These are phyloP conservation scores for Drosophila biarmipes DNA, from an alignment of 1,140 invertebrate genomes.

Conservation along the genomic window DNA sequence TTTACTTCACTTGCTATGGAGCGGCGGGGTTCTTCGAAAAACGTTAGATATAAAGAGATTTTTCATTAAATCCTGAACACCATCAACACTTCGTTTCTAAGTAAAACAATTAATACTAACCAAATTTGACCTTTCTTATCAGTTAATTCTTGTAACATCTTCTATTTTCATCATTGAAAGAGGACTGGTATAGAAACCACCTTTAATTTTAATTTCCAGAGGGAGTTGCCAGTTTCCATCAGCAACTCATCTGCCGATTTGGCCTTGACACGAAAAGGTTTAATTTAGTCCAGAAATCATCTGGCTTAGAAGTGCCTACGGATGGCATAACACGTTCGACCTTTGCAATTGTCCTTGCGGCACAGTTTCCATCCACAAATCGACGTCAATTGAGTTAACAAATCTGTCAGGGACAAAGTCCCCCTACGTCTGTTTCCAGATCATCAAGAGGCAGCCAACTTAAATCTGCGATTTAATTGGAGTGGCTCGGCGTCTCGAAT, in stretches of 20 bases:
- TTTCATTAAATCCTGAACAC: neutral
- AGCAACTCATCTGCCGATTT: neutral
- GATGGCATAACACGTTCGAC: slow-evolving; percentile 6
- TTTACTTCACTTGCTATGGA: neutral
- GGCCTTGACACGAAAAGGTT: neutral
- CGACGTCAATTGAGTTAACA: neutral
- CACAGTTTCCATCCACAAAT: neutral
- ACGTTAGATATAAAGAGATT: too few species aligned
- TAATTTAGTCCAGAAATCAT: neutral
- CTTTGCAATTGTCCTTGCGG: slow-evolving; percentile 15
- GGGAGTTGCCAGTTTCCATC: neutral
- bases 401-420: slow-evolving; percentile 2
- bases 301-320: neutral
- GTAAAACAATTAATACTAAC: too few species aligned
- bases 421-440: slow-evolving; percentile 10
- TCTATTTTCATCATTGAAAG: neutral
- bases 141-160: neutral
- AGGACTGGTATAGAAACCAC: neutral
- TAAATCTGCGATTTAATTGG: slow-evolving; percentile 62
- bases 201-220: neutral
- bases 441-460: slow-evolving; percentile 16
- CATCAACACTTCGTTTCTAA: too few species aligned
- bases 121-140: too few species aligned
- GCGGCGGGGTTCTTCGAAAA: too few species aligned
- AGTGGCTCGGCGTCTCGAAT: slow-evolving; percentile 37